Percentiles rank a stretch among this genome's conserved stretches.
These are phyloP conservation scores for Poecile atricapillus DNA, from an alignment of 2,113 vertebrate species.

Conservation along the genomic window DNA sequence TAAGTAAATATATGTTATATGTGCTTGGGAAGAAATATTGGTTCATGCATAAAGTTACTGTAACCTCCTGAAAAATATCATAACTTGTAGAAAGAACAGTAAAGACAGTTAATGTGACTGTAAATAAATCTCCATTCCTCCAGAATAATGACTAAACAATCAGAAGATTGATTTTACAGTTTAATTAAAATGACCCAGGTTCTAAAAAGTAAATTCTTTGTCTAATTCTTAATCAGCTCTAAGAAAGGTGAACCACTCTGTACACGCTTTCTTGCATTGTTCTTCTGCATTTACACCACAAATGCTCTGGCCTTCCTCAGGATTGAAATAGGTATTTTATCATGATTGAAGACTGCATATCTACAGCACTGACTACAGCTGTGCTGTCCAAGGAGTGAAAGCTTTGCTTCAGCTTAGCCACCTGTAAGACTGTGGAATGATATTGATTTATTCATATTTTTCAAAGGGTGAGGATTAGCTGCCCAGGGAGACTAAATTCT, in stretches of 20 bases:
- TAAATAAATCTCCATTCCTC: background rate
- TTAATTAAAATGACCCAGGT: background rate
- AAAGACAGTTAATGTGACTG: background rate
- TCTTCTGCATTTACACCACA: background rate
- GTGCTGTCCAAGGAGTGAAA: background rate
- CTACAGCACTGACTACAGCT: background rate
- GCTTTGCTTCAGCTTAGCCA: background rate
- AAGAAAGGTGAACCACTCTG: background rate
- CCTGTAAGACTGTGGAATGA: background rate
- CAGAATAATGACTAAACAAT: background rate
- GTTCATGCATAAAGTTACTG: background rate
- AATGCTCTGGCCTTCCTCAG: background rate
- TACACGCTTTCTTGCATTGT: background rate
- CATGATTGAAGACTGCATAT: accelerated
- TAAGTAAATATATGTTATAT: background rate
- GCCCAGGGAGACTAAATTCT: background rate
- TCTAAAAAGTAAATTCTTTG: background rate
- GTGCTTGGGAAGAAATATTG: background rate
- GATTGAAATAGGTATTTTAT: background rate
- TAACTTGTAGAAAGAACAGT: background rate
- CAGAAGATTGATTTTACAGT: conserved; percentile 2
- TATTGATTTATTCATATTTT: background rate
- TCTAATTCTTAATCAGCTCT: background rate
- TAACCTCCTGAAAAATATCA: background rate
- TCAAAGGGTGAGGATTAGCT: background rate